Evolutionary conservation across 1,140 invertebrate species (phyloP), one percentile per base, ranked within the genome.

Genomic region (Oncopeltus fasciatus): DNA sequence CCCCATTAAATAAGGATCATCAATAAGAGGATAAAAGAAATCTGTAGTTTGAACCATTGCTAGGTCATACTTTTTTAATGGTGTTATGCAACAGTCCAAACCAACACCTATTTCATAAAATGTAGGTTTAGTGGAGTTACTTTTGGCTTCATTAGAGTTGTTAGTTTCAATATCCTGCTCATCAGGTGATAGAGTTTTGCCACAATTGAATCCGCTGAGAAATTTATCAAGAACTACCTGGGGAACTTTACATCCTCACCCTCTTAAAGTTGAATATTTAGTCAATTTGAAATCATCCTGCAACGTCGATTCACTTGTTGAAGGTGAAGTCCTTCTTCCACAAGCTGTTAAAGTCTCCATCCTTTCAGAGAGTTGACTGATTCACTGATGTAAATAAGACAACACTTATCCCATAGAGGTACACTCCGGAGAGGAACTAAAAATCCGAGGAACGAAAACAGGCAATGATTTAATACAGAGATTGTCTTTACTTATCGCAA

Each of bases 211-310:
- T 72, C 92, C 94, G 78, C 95, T 91, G 66, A 99, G 86, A 69
- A 98, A 86, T 77, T 94, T 95, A 56, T 86, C 84, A 70, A 99
- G 82, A 72, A 92, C 87, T 78, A 95, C 92, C 79, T 96, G 92
- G 71, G 94, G 93, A 77, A 98, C 93, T 81, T 98, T 98, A 80
- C 95, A 98, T 76, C 95, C 95, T 84, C 95, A 93, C 83, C 95
- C 95, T 84, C 96, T 96, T 67, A 98, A 78, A 75, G 97, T 94
- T 57, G 95, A 90, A 77, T 96, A 98, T 69, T 93, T 86, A 66
- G 95, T 98, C 62, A 99, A 81, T 68, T 92, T 85, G 81, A 98
- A 99, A 77, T 84, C 87, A n/a, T 18, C 83, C 14, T 38, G 31
- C 5, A 38, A 38, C 31, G 31, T 38, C 14, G 31, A 38, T 14